Evolutionary conservation across 1,140 invertebrate genomes (phyloP), one percentile per base, ranked within the genome.

Genomic region (Drosophila asahinai): DNA sequence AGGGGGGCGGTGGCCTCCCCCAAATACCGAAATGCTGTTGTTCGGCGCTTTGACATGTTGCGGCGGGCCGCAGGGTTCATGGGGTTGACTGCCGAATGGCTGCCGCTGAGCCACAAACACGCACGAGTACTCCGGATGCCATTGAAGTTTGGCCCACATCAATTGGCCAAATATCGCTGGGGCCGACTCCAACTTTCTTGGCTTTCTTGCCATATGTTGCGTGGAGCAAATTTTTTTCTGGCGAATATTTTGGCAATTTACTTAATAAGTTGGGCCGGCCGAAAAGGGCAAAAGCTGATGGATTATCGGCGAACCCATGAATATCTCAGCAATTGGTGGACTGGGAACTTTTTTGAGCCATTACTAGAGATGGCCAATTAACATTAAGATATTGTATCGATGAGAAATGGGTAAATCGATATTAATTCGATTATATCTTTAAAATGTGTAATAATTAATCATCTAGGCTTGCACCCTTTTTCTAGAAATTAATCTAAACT

Each of bases 31-130:
- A 49, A 40, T 33, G 25, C 67, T 57, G 65, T 52, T 48, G 47
- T 62, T 51, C 58, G 58, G 36, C 65, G 64, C 77, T 81, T 81
- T 89, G 83, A 87, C 83, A 87, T 80, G 72, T 78, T 80, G 71
- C 15, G 76, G 70, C 63, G 54, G 64, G 64, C 65, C 63, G 52
- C 55, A 74, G 66, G 47, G 38, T 58, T 36, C 45, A 17, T 30
- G 25, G 27, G 60, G 63, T 49, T 54, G 48, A 68, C 81, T 68
- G 54, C 67, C 61, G 59, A 79, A 72, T 76, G 54, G 77, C 68
- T 65, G 65, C 68, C 66, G 51, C 65, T 71, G 77, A 65, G 72
- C 77, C 83, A 74, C 80, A 89, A 89, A 83, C 77, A 87, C 80
- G 84, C 84, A 83, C 77, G 63, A 62, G 62, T 57, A 72, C 51